A percentile compares a stretch with the other conserved stretches of the same genome.
phyloP scores from a whole-genome alignment of 2,888 invertebrate genomes.

The Ophion obscuratus region DNA sequence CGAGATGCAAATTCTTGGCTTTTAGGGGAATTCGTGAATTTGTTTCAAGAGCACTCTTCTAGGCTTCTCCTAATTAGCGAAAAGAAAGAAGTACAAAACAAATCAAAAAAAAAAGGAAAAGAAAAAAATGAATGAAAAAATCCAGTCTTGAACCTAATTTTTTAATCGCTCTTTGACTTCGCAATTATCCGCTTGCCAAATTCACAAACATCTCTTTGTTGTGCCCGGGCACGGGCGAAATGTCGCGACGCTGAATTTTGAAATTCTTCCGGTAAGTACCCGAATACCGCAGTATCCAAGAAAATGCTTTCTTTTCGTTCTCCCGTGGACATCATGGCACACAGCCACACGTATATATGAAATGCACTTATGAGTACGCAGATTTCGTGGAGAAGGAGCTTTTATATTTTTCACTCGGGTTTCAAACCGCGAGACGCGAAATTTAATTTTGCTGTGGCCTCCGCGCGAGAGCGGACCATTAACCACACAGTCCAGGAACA shows the following conservation, averaged over 20 bases:
- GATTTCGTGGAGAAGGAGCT: constrained; percentile 18
- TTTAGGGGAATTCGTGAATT: constrained; percentile 22
- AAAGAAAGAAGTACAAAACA: background rate
- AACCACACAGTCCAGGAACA: constrained; percentile 55
- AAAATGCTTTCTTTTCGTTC: background rate
- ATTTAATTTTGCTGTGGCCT: constrained; percentile 59
- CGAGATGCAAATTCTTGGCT: constrained; percentile 53
- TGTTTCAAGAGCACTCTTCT: background rate
- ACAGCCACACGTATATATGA: background rate
- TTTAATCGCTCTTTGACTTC: background rate
- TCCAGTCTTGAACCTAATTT: background rate
- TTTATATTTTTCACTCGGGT: constrained; percentile 50
- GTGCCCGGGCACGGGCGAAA: background rate
- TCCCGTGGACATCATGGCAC: background rate
- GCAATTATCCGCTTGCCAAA: background rate
- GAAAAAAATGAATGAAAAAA: constrained; percentile 9
- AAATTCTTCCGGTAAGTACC: background rate
- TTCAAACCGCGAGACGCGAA: constrained; percentile 45
- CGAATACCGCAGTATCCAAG: background rate
- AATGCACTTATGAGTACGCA: background rate
- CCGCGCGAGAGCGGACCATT: constrained; percentile 52
- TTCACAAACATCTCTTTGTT: background rate
- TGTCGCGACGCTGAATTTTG: constrained; percentile 12
- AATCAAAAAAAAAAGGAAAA: background rate
- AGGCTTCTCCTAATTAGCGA: constrained; percentile 1